Evolutionary conservation across 1,140 invertebrate species (phyloP).

Genomic region (Calephelis virginiensis): DNA sequence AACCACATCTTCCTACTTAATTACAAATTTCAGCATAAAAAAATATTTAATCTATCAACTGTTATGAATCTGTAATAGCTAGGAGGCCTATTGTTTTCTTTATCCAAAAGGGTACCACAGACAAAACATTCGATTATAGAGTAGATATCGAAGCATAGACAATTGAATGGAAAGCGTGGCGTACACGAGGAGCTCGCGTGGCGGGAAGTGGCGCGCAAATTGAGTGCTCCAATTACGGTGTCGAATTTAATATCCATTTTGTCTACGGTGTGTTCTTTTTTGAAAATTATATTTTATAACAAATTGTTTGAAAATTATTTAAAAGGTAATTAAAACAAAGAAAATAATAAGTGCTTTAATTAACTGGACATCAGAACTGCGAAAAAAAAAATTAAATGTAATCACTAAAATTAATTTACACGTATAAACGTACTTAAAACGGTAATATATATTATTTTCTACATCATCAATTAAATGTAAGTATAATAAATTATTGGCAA

Average conservation of each 20-base stretch:
- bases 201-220: conserved; percentile 66
- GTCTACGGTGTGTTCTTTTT: conserved; percentile 33
- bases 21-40: conserved; percentile 11
- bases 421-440: no score
- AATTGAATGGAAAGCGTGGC: conserved; percentile 45
- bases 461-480: no score
- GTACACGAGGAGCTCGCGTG: conserved; percentile 44
- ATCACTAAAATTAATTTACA: no score
- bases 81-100: conserved; percentile 38
- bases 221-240: conserved; percentile 74
- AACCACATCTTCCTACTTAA: neutral
- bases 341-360: no score
- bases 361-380: no score
- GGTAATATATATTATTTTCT: no score
- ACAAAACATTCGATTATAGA: conserved; percentile 56
- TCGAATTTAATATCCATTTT: conserved; percentile 43
- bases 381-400: no score
- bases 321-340: no score
- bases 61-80: conserved; percentile 39
- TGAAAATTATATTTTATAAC: neutral
- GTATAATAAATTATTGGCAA: no score
- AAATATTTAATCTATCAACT: conserved; percentile 27
- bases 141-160: conserved; percentile 50
- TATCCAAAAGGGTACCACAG: conserved; percentile 49
- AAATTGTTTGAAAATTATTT: neutral